Base-by-base conservation (phyloP, 2,888 invertebrate species). In the Phaedon cochleariae region DNA sequence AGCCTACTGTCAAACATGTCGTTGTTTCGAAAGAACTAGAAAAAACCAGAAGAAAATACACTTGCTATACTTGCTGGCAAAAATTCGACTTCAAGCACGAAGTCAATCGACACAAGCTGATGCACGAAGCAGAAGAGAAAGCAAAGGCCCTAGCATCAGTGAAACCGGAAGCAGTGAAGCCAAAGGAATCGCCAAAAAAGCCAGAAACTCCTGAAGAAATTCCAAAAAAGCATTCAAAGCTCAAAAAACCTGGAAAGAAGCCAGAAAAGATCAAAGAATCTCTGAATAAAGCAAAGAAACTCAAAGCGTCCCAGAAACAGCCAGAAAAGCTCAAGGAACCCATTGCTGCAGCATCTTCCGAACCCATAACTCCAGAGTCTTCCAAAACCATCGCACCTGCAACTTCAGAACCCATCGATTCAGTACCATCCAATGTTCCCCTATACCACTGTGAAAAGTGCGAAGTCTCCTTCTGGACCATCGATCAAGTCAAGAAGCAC, bases 51-150 rank as follows among this genome's bases (percentile, higher is more conserved):
- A 70, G 54, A 59, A 72, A 69, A 26, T 67, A 66, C 31, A 69
- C 64, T 7, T 74, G 74, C 37, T 73, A 70, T 58, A 60, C 68
- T 17, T 74, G 74, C 48, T 70, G 65, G 64, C 41, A 59, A 7
- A 73, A 70, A 41, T 74, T 73, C 54, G 12, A 15, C 3, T 69
- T 55, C 22, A 45, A 48, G 6, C 57, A 59, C 10, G 68, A 66
- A 22, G 48, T 73, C n/a, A 48, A 58, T 4, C 20, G 5, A 4
- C 74, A 74, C 29, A 69, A 69, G 37, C 4, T 10, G n/a, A 18
- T 26, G 7, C 74, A 74, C 29, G 22, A 46, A 18, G 20, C 59
- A 18, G 68, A 74, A 15, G 59, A 68, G 15, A 51, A 68, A 10
- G 41, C 61, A 17, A 59, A 62, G 12, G 51, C 9, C 2, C 4